Evolutionary conservation across 2,888 invertebrate genomes (phyloP), one percentile per base, ranked within the genome.

Genomic region (Urechis unicinctus): DNA sequence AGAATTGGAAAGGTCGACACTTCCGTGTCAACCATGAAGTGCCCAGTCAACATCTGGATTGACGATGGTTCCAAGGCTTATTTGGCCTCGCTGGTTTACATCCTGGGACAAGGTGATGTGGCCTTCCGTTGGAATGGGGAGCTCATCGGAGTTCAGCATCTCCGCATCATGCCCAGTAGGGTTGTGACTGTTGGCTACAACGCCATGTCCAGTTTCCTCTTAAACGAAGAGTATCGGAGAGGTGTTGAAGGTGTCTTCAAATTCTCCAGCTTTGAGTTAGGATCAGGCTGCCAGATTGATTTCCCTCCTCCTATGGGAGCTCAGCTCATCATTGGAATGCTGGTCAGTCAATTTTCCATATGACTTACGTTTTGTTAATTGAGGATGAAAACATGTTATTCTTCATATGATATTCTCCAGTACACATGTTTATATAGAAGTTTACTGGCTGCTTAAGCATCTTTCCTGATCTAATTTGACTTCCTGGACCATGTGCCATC

Each of bases 121-220:
- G 70, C 70, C 17, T 59, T 70, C n/a, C 60, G 60, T 41, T 70
- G 68, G 68, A 43, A 52, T 53, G 56, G 56, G 21, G 69, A 68
- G 53, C 60, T 68, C 30, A 61, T 70, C n/a, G 66, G 66, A 31
- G 67, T 68, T 1, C 57, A 62, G 3, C 67, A 68, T 45, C 48
- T 70, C 52, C 62, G 69, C 26, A 68, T 70, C 31, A 64, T 68
- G 1, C 68, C 69, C 1, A 68, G 67, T 5, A 49, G 68, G 24
- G 60, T 61, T 2, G 65, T 66, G 25, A 53, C 44, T 45, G 62
- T 70, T n/a, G 64, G 68, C 6, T 53, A 42, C 24, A 49, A 55
- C 9, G 69, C 69, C 0, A 63, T 63, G 52, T 68, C 68, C 45
- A 68, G 68, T 45, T 58, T 53, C 41, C 46, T 62, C 4, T 49